phyloP scores from a whole-genome alignment of 2,797 vertebrate species.

The Arnoldichthys spilopterus region DNA sequence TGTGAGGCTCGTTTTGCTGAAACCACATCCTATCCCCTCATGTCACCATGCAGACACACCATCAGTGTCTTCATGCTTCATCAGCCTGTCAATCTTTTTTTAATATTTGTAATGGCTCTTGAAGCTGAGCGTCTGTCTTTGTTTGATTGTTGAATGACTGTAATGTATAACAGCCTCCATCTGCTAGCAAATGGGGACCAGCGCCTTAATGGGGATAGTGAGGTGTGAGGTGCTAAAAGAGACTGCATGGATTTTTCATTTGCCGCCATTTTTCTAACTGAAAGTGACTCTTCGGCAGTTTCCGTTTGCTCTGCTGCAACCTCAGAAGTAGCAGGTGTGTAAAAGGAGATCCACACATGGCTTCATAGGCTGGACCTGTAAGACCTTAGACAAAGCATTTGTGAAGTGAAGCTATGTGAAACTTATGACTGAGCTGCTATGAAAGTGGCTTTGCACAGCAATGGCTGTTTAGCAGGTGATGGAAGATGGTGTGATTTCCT shows the following conservation, averaged over 20 bases:
- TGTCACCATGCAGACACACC: slow-evolving; percentile 35
- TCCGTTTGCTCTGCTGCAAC: slow-evolving; percentile 26
- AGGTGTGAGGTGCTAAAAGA: background rate
- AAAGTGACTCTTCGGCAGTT: slow-evolving; percentile 22
- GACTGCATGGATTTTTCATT: background rate
- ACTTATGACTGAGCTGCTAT: background rate
- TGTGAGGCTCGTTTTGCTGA: slow-evolving; percentile 49
- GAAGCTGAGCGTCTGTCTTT: background rate
- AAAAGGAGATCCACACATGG: slow-evolving; percentile 6
- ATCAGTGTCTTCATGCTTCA: slow-evolving; percentile 25
- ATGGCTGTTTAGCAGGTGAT: background rate
- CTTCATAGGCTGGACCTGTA: background rate
- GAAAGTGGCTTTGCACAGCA: background rate
- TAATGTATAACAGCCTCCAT: background rate
- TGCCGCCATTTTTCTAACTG: slow-evolving; percentile 9
- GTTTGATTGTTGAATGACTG: background rate
- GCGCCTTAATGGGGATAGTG: background rate
- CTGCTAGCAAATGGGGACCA: background rate
- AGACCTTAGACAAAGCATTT: background rate
- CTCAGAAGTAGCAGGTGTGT: background rate
- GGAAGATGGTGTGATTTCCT: slow-evolving; percentile 12
- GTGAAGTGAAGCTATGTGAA: too few relatives aligned
- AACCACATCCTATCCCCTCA: slow-evolving; percentile 64
- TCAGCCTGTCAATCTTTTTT: background rate
- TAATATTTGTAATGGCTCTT: background rate